A percentile compares a stretch with the other conserved stretches of the same genome.
Conservation (phyloP, 2,113 vertebrate genomes). For the Bos javanicus region DNA sequence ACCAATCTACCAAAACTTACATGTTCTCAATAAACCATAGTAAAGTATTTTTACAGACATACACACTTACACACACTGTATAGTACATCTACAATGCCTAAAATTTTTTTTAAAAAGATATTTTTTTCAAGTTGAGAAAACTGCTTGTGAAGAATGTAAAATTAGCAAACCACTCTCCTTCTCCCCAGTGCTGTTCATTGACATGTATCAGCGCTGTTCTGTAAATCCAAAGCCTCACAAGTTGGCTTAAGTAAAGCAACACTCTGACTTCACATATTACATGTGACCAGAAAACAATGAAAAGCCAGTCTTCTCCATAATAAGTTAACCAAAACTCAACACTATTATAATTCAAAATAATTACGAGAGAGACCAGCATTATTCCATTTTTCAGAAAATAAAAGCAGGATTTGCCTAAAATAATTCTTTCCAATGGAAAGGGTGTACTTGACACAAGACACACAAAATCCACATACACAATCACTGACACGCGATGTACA, state of each 20-base stretch:
- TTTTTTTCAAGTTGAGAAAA: constrained; percentile 38
- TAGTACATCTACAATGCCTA: not conserved
- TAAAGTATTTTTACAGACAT: not conserved
- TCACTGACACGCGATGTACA: not conserved
- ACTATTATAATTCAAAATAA: constrained; percentile 8
- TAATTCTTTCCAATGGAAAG: not conserved
- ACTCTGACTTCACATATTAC: not conserved
- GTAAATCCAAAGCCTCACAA: constrained; percentile 12
- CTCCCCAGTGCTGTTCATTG: not conserved
- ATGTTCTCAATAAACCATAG: not conserved
- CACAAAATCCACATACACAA: not conserved
- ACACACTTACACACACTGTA: not conserved
- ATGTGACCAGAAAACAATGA: not conserved
- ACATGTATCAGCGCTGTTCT: not conserved
- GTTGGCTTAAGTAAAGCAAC: not conserved
- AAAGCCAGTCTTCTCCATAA: not conserved
- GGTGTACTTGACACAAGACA: not conserved
- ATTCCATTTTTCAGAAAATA: constrained; percentile 23
- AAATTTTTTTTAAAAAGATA: not conserved
- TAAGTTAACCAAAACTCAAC: not conserved
- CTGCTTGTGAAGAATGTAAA: constrained; percentile 15
- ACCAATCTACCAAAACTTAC: constrained; percentile 2
- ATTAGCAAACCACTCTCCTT: not conserved
- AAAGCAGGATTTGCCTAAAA: not conserved
- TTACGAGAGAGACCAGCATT: not conserved